These are phyloP conservation scores for Cheracebus regulus DNA, from an alignment of 2,797 vertebrate genomes.

Conservation along the genomic window DNA sequence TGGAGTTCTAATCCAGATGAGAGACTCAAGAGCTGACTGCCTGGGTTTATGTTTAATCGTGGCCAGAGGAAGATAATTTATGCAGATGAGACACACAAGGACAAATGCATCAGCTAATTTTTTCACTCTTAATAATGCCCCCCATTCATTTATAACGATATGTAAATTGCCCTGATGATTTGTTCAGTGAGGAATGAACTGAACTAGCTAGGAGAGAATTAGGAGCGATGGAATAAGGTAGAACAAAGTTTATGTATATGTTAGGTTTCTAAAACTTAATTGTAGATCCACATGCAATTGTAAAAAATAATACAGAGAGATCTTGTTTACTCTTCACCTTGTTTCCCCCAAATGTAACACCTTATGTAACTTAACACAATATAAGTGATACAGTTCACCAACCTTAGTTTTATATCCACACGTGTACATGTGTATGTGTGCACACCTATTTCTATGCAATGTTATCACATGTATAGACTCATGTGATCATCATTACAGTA, in stretches of 20 bases:
- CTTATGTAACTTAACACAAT: not conserved
- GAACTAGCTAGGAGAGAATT: not conserved
- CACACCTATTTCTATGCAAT: not conserved
- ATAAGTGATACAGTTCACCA: not conserved
- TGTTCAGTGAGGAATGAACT: not conserved
- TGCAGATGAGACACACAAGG: conserved; percentile 38
- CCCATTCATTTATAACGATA: not conserved
- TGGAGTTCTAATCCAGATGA: not conserved
- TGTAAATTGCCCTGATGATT: not conserved
- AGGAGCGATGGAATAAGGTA: not conserved
- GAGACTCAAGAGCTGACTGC: not conserved
- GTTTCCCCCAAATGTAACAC: not conserved
- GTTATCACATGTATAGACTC: not conserved
- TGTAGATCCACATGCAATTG: not conserved
- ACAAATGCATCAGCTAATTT: conserved; percentile 34
- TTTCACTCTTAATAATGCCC: conserved; percentile 6
- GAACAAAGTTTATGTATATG: not conserved
- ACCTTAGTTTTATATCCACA: not conserved
- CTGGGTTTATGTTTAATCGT: not conserved
- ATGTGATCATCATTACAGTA: not conserved
- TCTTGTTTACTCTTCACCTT: not conserved
- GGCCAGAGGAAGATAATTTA: conserved; percentile 19
- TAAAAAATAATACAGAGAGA: not conserved
- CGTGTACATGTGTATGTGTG: not conserved
- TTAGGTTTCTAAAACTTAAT: not conserved